Evolutionary conservation across 2,888 invertebrate species (phyloP).

Genomic region (Caenorhabditis plicata): DNA sequence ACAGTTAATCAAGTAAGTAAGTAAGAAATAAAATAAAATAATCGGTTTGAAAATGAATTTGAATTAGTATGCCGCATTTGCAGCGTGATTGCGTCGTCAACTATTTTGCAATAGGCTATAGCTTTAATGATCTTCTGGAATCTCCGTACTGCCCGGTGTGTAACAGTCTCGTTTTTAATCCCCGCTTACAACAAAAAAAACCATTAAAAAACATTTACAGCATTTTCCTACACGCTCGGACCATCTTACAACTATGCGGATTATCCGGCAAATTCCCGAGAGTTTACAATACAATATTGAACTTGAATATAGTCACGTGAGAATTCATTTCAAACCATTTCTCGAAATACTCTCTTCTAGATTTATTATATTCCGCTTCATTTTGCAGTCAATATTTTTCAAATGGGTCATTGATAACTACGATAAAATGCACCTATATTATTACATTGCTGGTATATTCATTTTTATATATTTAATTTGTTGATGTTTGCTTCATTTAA

Average conservation of each 20-base stretch:
- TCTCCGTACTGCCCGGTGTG: too few species aligned
- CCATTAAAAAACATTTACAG: too few species aligned
- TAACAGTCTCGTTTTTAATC: too few species aligned
- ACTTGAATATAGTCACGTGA: conserved; percentile 46
- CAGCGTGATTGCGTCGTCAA: too few species aligned
- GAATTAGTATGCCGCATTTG: too few species aligned
- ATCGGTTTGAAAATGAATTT: too few species aligned
- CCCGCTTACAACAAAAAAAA: too few species aligned
- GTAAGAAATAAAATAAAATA: conserved; percentile 1
- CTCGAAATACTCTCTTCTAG: too few species aligned
- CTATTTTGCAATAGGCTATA: too few species aligned
- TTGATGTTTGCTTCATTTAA: background rate
- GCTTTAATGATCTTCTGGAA: too few species aligned
- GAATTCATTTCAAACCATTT: too few species aligned
- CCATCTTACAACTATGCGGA: conserved; percentile 54
- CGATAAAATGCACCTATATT: conserved; percentile 42
- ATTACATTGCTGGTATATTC: conserved; percentile 11
- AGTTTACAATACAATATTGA: conserved; percentile 34
- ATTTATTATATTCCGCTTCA: conserved; percentile 56
- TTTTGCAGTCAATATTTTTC: conserved; percentile 50
- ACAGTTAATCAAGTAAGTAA: background rate
- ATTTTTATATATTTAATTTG: background rate
- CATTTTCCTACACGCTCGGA: conserved; percentile 56
- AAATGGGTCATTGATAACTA: conserved; percentile 31
- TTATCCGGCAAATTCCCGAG: conserved; percentile 19